Evolutionary conservation across 1,140 invertebrate species (phyloP).

Genomic region (Melitaea cinxia): DNA sequence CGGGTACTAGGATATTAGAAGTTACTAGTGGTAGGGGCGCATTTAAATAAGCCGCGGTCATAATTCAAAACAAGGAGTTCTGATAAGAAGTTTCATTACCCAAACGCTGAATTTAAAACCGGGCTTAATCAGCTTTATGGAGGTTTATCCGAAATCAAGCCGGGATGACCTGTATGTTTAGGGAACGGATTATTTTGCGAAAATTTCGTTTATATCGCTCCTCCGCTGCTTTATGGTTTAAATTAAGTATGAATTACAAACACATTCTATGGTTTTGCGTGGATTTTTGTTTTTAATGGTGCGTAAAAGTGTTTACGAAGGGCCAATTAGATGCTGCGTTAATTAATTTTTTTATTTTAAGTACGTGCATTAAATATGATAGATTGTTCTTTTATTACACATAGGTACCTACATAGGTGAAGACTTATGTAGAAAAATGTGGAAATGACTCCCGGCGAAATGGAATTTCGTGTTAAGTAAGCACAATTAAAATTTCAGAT

Average conservation of each 20-base stretch:
- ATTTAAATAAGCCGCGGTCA: conserved; percentile 65
- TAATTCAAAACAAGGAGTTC: conserved; percentile 71
- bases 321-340: neutral
- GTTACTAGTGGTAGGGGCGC: conserved; percentile 40
- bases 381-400: neutral
- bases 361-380: neutral
- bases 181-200: conserved; percentile 67
- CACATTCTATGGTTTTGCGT: conserved; percentile 32
- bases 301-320: neutral
- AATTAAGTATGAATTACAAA: conserved; percentile 43
- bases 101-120: conserved; percentile 76
- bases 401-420: neutral
- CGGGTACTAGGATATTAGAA: conserved; percentile 30
- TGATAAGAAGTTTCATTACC: conserved; percentile 80
- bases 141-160: conserved; percentile 64
- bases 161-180: conserved; percentile 72
- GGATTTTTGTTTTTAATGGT: conserved; percentile 4
- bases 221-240: conserved; percentile 37
- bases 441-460: neutral
- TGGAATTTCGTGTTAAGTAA: conserved; percentile 9
- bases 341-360: neutral
- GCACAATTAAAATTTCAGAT: conserved; percentile 40
- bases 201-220: conserved; percentile 63
- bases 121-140: conserved; percentile 73
- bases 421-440: neutral